phyloP scores from a whole-genome alignment of 2,797 vertebrate genomes.

The Rallus crepitans region DNA sequence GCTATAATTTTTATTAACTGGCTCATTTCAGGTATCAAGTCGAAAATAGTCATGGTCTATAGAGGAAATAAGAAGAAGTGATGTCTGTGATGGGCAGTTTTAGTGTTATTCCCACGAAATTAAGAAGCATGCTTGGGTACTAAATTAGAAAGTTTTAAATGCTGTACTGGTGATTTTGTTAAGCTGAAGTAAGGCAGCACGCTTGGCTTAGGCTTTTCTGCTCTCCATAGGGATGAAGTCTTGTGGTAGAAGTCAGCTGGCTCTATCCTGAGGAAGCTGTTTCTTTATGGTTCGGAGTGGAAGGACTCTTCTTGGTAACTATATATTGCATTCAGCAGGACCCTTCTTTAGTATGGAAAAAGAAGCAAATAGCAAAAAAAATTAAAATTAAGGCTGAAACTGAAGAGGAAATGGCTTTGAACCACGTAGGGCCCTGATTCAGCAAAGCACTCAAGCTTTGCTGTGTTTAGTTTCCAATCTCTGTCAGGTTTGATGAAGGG shows the following conservation, averaged over 20 bases:
- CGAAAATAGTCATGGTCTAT: accelerated
- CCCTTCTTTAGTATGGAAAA: not conserved
- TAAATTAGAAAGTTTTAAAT: not conserved
- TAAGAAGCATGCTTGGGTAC: not conserved
- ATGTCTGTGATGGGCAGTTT: not conserved
- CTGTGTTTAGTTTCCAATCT: not conserved
- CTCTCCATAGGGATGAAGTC: not conserved
- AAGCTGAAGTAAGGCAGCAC: not conserved
- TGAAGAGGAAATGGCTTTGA: conserved; percentile 15
- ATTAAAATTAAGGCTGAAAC: not conserved
- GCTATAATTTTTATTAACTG: not conserved
- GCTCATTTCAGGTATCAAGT: not conserved
- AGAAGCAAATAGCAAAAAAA: conserved; percentile 7
- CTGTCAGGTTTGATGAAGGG: conserved; percentile 15
- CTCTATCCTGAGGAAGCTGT: conserved; percentile 3
- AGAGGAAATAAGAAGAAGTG: not conserved
- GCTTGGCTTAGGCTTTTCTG: not conserved
- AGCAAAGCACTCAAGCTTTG: not conserved
- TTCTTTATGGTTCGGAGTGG: conserved; percentile 21
- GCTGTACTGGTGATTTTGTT: not conserved
- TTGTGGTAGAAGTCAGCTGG: not conserved
- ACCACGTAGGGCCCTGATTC: not conserved
- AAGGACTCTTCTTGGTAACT: not conserved
- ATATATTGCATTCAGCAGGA: not conserved
- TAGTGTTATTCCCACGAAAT: not conserved